phyloP scores from a whole-genome alignment of 2,888 invertebrate species.

The Sepiola atlantica region DNA sequence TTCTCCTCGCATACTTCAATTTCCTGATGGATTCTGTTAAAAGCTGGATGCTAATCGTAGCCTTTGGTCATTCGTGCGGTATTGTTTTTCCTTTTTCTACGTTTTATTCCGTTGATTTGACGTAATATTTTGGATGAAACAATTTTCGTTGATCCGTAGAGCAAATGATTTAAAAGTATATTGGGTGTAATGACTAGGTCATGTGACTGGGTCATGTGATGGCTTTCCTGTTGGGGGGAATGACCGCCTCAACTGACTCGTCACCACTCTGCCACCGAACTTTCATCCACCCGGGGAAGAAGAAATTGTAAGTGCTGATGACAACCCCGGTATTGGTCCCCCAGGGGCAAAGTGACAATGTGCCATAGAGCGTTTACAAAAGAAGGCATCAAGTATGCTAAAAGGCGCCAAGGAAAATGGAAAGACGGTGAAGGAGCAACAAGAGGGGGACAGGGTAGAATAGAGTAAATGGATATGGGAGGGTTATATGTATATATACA shows the following conservation, averaged over 20 bases:
- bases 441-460: background rate
- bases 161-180: background rate
- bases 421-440: background rate
- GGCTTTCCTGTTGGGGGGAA: background rate
- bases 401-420: background rate
- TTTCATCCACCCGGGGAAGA: background rate
- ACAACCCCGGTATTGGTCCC: background rate
- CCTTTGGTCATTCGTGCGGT: background rate
- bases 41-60: background rate
- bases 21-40: background rate
- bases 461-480: background rate
- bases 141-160: background rate
- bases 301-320: too few species aligned
- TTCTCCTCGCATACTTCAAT: background rate
- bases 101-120: background rate
- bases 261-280: background rate
- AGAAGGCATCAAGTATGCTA: background rate
- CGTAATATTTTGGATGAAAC: background rate
- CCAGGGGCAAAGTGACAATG: background rate
- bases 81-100: background rate
- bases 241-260: background rate
- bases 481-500: too few species aligned
- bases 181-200: background rate
- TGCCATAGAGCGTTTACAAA: background rate
- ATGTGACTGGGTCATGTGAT: background rate